A percentile compares a stretch with the other conserved stretches of the same genome.
These are phyloP conservation scores for Prochilodus magdalenae DNA, from an alignment of 2,113 vertebrate species.

Conservation along the genomic window DNA sequence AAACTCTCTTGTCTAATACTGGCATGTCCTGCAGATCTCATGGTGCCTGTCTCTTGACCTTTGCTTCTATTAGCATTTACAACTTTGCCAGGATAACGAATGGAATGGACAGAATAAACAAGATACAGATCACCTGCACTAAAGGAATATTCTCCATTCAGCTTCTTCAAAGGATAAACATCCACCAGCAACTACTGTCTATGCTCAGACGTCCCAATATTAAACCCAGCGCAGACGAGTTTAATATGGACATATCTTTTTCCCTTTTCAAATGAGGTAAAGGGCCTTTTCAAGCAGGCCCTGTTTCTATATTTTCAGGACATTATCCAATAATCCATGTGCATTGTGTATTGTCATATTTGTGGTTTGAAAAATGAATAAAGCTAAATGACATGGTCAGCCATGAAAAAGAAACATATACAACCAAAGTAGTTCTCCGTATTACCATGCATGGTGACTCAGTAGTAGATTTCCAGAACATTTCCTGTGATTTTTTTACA, in stretches of 20 bases:
- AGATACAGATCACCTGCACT: not conserved
- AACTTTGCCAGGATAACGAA: constrained; percentile 55
- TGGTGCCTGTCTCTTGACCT: constrained; percentile 78
- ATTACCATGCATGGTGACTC: not conserved
- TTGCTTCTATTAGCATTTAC: constrained; percentile 73
- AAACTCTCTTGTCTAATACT: not conserved
- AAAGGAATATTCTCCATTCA: not conserved
- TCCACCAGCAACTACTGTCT: constrained; percentile 70
- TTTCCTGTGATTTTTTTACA: not conserved
- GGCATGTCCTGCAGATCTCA: constrained; percentile 41
- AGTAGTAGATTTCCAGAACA: not conserved
- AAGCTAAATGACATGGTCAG: not conserved
- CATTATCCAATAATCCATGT: not conserved
- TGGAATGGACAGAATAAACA: constrained; percentile 28
- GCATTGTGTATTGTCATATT: not conserved
- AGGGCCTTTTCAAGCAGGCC: not conserved
- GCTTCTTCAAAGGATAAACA: constrained; percentile 51
- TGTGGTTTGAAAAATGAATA: not conserved
- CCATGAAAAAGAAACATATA: not conserved
- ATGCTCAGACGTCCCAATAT: not conserved
- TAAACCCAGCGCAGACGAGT: not conserved
- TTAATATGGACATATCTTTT: not conserved
- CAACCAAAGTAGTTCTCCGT: constrained; percentile 7
- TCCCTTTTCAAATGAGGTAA: constrained; percentile 11
- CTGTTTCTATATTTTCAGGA: not conserved